These are phyloP conservation scores for Hapalemur alaotrensis DNA, from an alignment of 2,797 vertebrate genomes.

Conservation along the genomic window DNA sequence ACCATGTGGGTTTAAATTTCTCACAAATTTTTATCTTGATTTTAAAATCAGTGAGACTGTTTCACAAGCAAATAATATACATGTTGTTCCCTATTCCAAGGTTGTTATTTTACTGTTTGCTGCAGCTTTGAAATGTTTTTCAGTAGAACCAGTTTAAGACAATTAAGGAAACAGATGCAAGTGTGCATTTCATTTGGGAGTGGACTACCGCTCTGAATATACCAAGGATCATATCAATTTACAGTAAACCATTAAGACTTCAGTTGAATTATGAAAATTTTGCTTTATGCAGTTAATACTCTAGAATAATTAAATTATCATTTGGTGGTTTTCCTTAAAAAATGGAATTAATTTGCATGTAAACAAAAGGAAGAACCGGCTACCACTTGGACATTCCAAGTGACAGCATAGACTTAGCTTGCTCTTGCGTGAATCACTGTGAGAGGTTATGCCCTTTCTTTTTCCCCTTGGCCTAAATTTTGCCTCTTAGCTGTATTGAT, in stretches of 20 bases:
- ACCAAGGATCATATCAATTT: neutral
- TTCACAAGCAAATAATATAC: neutral
- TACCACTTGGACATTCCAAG: neutral
- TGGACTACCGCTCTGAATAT: neutral
- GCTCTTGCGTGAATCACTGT: neutral
- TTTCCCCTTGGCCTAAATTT: neutral
- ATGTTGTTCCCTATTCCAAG: neutral
- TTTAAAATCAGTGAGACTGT: slow-evolving; percentile 50
- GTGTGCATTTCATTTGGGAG: neutral
- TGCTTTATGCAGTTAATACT: neutral
- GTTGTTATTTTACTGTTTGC: neutral
- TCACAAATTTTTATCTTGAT: neutral
- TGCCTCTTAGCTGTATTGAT: neutral
- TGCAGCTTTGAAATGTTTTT: slow-evolving; percentile 23
- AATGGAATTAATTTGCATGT: neutral
- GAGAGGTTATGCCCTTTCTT: neutral
- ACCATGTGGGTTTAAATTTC: neutral
- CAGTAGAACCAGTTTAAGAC: neutral
- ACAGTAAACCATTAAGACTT: neutral
- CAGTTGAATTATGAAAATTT: slow-evolving; percentile 22
- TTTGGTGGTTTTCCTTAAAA: slow-evolving; percentile 33
- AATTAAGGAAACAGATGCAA: slow-evolving; percentile 23
- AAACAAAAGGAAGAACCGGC: slow-evolving; percentile 25
- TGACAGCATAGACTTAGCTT: neutral
- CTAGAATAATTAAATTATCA: neutral